Evolutionary conservation across 2,888 invertebrate genomes (phyloP).

Genomic region (Athetis lepigone): DNA sequence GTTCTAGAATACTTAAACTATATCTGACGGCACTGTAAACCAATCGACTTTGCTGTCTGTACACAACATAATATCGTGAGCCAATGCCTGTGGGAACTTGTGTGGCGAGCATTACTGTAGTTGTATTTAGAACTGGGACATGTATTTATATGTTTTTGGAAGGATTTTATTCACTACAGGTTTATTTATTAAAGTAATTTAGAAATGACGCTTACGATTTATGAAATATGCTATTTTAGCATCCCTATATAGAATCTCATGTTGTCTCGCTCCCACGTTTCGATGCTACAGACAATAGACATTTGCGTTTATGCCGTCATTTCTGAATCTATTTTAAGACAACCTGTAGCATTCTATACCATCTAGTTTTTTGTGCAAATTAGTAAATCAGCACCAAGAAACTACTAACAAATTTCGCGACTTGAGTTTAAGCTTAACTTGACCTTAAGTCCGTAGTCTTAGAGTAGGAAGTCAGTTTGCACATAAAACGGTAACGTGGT

Average conservation of each 20-base stretch:
- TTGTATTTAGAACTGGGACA: slow-evolving; percentile 42
- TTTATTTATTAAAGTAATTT: slow-evolving; percentile 12
- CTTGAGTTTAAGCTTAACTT: background rate
- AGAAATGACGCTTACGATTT: too few relatives aligned
- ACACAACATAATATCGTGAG: too few relatives aligned
- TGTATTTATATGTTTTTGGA: slow-evolving; percentile 51
- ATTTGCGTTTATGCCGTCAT: background rate
- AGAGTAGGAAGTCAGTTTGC: slow-evolving; percentile 15
- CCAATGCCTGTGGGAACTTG: too few relatives aligned
- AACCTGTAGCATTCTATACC: slow-evolving; percentile 25
- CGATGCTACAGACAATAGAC: background rate
- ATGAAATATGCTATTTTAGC: too few relatives aligned
- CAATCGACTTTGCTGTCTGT: too few relatives aligned
- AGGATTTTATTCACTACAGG: slow-evolving; percentile 20
- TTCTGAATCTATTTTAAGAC: slow-evolving; percentile 15
- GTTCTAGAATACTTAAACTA: too few relatives aligned
- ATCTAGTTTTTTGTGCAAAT: slow-evolving; percentile 48
- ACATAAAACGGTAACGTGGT: slow-evolving; percentile 31
- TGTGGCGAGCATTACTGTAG: slow-evolving; percentile 51
- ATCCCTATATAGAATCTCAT: background rate
- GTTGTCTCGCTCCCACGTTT: background rate
- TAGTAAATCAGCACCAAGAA: background rate
- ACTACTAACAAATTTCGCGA: too few relatives aligned
- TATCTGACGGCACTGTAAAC: too few relatives aligned
- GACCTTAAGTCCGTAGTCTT: background rate